Evolutionary conservation across 2,113 vertebrate species (phyloP).

Genomic region (Leptodactylus fuscus): DNA sequence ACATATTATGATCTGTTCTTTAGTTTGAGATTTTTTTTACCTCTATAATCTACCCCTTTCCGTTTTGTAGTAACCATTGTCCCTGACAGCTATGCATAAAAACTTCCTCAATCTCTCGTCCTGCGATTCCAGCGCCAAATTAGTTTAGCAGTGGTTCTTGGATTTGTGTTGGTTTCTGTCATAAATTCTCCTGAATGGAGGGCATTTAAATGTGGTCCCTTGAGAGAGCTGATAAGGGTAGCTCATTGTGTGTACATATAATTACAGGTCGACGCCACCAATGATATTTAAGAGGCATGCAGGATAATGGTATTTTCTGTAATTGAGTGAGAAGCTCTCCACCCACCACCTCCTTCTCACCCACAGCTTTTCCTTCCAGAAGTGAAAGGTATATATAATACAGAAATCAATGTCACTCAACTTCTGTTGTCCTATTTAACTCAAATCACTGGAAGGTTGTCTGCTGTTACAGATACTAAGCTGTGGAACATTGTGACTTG

Average conservation of each 20-base stretch:
- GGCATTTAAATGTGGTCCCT: conserved; percentile 38
- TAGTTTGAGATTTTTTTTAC: neutral
- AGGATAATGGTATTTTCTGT: conserved; percentile 44
- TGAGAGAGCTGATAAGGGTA: conserved; percentile 42
- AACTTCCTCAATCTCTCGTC: conserved; percentile 29
- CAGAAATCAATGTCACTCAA: neutral
- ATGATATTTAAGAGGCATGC: conserved; percentile 36
- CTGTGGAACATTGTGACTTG: neutral
- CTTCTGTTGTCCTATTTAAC: neutral
- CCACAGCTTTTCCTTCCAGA: conserved; percentile 4
- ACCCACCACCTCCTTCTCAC: conserved; percentile 22
- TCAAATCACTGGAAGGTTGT: neutral
- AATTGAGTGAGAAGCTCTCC: conserved; percentile 33
- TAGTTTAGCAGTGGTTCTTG: conserved; percentile 34
- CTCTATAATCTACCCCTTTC: too few species aligned
- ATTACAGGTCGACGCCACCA: conserved; percentile 40
- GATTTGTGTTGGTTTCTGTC: conserved; percentile 25
- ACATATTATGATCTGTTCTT: neutral
- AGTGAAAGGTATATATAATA: neutral
- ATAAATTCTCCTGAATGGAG: conserved; percentile 51
- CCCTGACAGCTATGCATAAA: neutral
- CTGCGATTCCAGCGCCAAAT: conserved; percentile 27
- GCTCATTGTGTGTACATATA: conserved; percentile 37
- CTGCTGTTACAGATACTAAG: neutral
- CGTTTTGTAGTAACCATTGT: conserved; percentile 2